A percentile compares a stretch with the other conserved stretches of the same genome.
These are phyloP conservation scores for Triplophysa yarkandensis DNA, from an alignment of 2,797 vertebrate species.

Conservation along the genomic window DNA sequence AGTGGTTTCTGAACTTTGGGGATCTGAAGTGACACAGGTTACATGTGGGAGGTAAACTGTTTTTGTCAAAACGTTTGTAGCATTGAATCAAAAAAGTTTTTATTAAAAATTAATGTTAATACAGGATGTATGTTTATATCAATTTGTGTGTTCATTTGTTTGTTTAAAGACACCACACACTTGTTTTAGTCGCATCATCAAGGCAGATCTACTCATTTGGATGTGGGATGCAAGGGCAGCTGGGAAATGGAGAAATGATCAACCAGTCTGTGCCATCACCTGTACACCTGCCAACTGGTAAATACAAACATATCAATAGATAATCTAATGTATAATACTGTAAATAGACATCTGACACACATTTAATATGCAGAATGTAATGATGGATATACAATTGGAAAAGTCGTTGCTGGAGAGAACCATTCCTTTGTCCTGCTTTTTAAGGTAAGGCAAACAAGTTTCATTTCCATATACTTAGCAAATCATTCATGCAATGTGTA, in stretches of 20 bases:
- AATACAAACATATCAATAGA: neutral
- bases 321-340: too few relatives aligned
- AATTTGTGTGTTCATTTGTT: neutral
- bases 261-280: conserved; percentile 74
- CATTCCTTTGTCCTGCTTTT: conserved; percentile 61
- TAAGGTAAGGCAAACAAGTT: neutral
- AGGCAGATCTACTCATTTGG: conserved; percentile 81
- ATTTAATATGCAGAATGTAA: conserved; percentile 43
- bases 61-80: neutral
- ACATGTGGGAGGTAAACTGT: conserved; percentile 80
- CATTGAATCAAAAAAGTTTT: too few relatives aligned
- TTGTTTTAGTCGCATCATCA: conserved; percentile 71
- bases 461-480: neutral
- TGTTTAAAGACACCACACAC: conserved; percentile 74
- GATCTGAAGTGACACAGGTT: conserved; percentile 73
- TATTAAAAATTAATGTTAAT: too few relatives aligned
- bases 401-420: conserved; percentile 67
- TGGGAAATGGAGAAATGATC: conserved; percentile 63
- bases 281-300: conserved; percentile 64
- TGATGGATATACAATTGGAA: conserved; percentile 19
- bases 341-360: too few relatives aligned
- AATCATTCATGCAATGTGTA: neutral
- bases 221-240: conserved; percentile 69
- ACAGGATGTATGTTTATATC: neutral
- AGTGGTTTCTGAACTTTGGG: conserved; percentile 77